Percentiles rank a stretch among this genome's conserved stretches.
phyloP scores from a whole-genome alignment of 1,140 invertebrate species.

The Lycorma delicatula region DNA sequence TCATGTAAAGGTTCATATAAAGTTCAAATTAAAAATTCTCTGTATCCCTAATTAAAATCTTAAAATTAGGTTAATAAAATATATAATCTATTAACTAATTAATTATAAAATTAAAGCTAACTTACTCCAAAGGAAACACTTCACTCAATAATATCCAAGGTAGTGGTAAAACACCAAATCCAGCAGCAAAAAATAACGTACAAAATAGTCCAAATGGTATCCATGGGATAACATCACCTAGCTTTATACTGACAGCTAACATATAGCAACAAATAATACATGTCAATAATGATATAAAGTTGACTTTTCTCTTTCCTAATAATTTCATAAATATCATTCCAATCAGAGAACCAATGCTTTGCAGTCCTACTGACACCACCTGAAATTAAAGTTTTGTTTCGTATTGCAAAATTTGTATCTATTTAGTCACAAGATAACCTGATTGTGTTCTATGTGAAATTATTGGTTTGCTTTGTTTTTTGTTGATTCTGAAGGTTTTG shows the following conservation, averaged over 20 bases:
- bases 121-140: slow-evolving; percentile 24
- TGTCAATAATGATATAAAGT: slow-evolving; percentile 26
- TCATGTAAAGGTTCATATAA: too few species aligned
- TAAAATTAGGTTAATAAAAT: too few species aligned
- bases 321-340: slow-evolving; percentile 20
- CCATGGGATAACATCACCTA: slow-evolving; percentile 4
- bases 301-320: slow-evolving; percentile 33
- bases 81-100: too few species aligned
- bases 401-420: too few species aligned
- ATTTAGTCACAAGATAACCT: too few species aligned
- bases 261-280: slow-evolving; percentile 17
- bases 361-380: slow-evolving; percentile 17
- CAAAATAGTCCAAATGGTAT: slow-evolving; percentile 16
- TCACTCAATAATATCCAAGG: slow-evolving; percentile 27
- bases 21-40: too few species aligned
- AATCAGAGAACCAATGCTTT: slow-evolving; percentile 13
- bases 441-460: too few species aligned
- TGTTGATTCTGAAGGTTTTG: too few species aligned
- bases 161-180: slow-evolving; percentile 17
- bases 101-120: too few species aligned
- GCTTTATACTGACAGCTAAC: not conserved
- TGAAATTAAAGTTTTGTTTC: too few species aligned
- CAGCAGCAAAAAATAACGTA: slow-evolving; percentile 14
- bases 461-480: too few species aligned
- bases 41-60: too few species aligned